phyloP scores from a whole-genome alignment of 2,113 vertebrate genomes.

The Mohoua ochrocephala region DNA sequence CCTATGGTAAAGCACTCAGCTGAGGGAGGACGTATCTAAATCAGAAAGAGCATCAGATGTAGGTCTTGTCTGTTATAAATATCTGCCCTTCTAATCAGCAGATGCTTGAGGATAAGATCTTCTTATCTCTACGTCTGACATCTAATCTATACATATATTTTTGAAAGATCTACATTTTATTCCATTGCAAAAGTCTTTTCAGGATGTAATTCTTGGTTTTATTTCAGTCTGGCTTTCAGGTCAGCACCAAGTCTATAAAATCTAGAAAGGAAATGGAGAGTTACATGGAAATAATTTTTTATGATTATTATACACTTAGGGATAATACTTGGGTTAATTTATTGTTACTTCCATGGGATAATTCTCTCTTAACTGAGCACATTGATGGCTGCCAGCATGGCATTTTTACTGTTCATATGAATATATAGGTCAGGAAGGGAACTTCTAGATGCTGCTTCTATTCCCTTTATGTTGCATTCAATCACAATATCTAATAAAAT shows the following conservation, averaged over 20 bases:
- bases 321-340: slow-evolving; percentile 1
- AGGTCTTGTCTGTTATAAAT: not conserved
- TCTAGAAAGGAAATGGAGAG: not conserved
- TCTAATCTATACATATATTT: not conserved
- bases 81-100: not conserved
- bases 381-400: not conserved
- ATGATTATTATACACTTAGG: slow-evolving; percentile 10
- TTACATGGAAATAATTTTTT: not conserved
- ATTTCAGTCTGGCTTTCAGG: not conserved
- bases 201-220: not conserved
- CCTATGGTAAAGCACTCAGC: not conserved
- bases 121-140: not conserved
- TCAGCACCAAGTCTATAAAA: not conserved
- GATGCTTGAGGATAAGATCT: not conserved
- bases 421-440: not conserved
- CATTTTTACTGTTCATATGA: not conserved
- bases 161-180: not conserved
- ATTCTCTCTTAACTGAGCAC: not conserved
- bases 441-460: not conserved
- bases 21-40: not conserved
- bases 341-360: not conserved
- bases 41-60: not conserved
- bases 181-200: not conserved
- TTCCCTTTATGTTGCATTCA: slow-evolving; percentile 9
- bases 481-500: not conserved